Base-by-base conservation (phyloP, 2,888 invertebrate species). In the Caenorhabditis wallacei region DNA sequence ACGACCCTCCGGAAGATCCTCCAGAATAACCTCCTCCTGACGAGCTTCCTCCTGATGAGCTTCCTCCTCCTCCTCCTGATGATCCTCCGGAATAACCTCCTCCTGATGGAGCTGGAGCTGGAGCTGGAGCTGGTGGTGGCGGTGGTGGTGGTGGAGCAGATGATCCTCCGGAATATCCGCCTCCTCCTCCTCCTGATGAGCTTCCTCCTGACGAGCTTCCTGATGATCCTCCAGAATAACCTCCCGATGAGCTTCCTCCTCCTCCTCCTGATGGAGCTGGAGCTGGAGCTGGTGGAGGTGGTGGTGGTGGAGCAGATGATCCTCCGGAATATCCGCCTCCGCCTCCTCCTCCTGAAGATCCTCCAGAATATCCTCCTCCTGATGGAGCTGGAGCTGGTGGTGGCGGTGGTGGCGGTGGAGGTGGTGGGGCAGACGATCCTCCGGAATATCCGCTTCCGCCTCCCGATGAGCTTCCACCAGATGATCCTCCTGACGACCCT, bases 251-350 rank as follows among this genome's bases (percentile, higher is more conserved):
- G n/a, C n/a, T n/a, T n/a, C n/a, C n/a, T n/a, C n/a, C n/a, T 20
- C 35, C 35, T 69, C 56, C 56, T 3, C 56, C 53, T 3, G 69
- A 70, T 40, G 69, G 26, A 8, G 69, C 56, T n/a, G 63, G 63
- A 57, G 71, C 54, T 57, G 80, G 66, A 30, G 74, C 54, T 26
- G 74, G 69, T n/a, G 68, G 76, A 57, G 69, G 64, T 22, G 74
- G 56, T 37, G 75, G 64, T 43, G 69, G 51, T 10, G 51, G 51
- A 10, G 51, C 16, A 26, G 48, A 13, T n/a, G n/a, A n/a, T n/a
- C n/a, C n/a, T n/a, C n/a, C n/a, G n/a, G n/a, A n/a, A n/a, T n/a
- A 40, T 40, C 40, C 40, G 4, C 51, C 51, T 13, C 53, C 53
- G 1, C 46, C 46, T 48, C 46, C 46, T 48, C 46, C 46, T n/a